Conservation (phyloP, 2,888 invertebrate species). For the Morinoia aosen region DNA sequence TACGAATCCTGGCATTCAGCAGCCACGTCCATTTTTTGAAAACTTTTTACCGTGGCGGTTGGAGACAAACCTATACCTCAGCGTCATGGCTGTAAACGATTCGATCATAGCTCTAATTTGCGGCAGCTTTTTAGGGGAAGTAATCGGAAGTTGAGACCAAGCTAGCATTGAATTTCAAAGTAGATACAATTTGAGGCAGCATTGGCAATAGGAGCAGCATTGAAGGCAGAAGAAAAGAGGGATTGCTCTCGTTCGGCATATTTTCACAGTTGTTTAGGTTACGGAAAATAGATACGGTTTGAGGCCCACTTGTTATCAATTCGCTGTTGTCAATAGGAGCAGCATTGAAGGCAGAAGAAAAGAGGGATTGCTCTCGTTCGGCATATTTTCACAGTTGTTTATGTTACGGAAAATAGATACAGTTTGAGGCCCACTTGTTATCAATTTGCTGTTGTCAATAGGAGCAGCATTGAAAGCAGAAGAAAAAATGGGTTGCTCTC, state of each 20-base stretch:
- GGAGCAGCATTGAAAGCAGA: neutral
- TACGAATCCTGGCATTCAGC: neutral
- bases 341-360: neutral
- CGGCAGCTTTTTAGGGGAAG: neutral
- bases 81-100: neutral
- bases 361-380: neutral
- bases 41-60: neutral
- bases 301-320: too few relatives aligned
- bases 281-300: neutral
- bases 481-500: neutral
- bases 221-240: neutral
- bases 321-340: neutral
- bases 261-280: too few relatives aligned
- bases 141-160: neutral
- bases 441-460: too few relatives aligned
- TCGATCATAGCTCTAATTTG: neutral
- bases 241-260: neutral
- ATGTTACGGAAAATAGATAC: neutral
- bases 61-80: neutral
- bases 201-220: neutral
- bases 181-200: neutral
- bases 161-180: neutral
- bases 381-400: neutral
- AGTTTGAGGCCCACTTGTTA: neutral
- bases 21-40: neutral